Evolutionary conservation across 2,797 vertebrate species (phyloP).

Genomic region (Microctenopoma lineatum): DNA sequence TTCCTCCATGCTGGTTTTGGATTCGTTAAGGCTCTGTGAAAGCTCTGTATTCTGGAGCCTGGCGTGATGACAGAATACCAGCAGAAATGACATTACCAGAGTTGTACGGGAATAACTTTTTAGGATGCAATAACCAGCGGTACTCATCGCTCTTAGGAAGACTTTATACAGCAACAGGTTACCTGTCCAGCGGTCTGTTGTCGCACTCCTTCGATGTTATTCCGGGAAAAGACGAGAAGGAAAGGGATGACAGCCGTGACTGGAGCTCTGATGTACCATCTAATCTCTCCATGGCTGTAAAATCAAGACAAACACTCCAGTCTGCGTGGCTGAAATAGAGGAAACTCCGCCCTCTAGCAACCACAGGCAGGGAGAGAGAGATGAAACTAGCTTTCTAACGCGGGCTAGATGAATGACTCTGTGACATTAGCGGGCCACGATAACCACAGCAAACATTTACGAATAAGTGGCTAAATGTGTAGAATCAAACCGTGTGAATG

Average conservation of each 20-base stretch:
- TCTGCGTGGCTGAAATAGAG: slow-evolving; percentile 51
- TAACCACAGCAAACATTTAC: not conserved
- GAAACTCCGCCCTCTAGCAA: slow-evolving; percentile 64
- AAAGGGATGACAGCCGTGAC: slow-evolving; percentile 85
- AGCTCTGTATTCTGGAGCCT: slow-evolving; percentile 84
- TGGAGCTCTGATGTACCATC: slow-evolving; percentile 82
- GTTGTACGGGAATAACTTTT: not conserved
- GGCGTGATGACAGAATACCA: slow-evolving; percentile 25
- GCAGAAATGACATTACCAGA: not conserved
- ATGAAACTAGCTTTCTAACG: slow-evolving; percentile 19
- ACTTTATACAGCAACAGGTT: slow-evolving; percentile 57
- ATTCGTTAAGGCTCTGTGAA: slow-evolving; percentile 61
- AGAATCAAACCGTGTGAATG: not conserved
- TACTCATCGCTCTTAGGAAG: not conserved
- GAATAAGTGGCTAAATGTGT: rapidly evolving
- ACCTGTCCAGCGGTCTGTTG: slow-evolving; percentile 78
- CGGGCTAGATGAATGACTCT: slow-evolving; percentile 1
- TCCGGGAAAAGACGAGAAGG: slow-evolving; percentile 85
- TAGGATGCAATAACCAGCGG: not conserved
- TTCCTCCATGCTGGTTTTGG: slow-evolving; percentile 71
- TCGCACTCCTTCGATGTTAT: slow-evolving; percentile 81
- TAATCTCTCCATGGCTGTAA: slow-evolving; percentile 81
- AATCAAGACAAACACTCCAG: slow-evolving; percentile 67
- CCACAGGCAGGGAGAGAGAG: slow-evolving; percentile 27
- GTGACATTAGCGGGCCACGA: not conserved